Base-by-base conservation (phyloP, 2,888 invertebrate species). In the Volucella zonaria region DNA sequence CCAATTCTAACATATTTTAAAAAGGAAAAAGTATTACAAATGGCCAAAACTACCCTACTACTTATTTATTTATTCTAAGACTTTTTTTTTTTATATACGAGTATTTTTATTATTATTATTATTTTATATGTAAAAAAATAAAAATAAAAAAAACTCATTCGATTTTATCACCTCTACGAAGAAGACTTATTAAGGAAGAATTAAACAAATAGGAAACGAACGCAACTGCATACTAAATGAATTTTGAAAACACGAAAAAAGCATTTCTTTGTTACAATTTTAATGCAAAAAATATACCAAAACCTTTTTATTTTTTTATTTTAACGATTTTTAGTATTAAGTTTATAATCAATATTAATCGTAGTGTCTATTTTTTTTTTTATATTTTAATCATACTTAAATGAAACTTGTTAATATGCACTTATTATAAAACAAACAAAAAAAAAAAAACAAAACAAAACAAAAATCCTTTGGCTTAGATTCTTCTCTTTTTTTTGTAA, bases 31-130 rank as follows among this genome's bases (percentile, higher is more conserved):
- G 85, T 85, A 85, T 85, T 85, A 85, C 76, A 49, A 81, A 85
- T 77, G 85, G 85, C 85, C 85, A 85, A 85, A 85, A 76, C 77
- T 85, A 85, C 75, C 81, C 45, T 81, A 81, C 85, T 73, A 31
- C 31, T 31, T 31, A 85, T 85, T 85, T 85, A 85, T 85, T 85
- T 85, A 85, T 73, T 81, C 76, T 81, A 77, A 77, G 62, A 38
- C 62, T 67, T 54, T 61, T 54, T 54, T 61, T 54, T 54, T 43
- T 62, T 47, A 52, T 23, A 23, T 23, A n/a, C n/a, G n/a, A n/a
- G 3, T 23, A 59, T 15, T 58, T 40, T 52, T 47, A 31, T 31
- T 31, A 31, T 31, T 6, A 31, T 6, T 31, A 6, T 31, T 31
- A 31, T 31, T 31, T 31, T 31, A 31, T 31, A 31, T 6, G 0